Evolutionary conservation across 2,797 vertebrate species (phyloP), one percentile per base, ranked within the genome.

Genomic region (Lacerta agilis): DNA sequence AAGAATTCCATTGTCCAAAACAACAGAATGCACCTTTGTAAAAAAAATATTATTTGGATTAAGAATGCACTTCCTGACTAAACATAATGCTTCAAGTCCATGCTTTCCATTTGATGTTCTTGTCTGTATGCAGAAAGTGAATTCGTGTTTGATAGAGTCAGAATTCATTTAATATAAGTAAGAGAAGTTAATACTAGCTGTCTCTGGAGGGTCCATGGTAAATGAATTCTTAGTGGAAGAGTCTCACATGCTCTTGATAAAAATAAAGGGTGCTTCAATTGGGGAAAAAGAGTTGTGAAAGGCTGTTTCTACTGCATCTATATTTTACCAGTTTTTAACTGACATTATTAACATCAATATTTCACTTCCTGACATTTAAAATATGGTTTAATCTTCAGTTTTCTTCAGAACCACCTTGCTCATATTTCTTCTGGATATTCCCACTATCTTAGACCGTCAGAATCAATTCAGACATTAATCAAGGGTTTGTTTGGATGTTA

Each of bases 181-280:
- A 73, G 41, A 80, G 49, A 75, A 6, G 2, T 10, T 5, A 84
- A 67, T 69, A 20, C 82, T 7, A 2, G 89, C 87, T 82, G 6
- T 45, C 7, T 89, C 80, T 75, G 55, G 23, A 27, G 23, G 58
- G 3, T 36, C 86, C 89, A 6, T 25, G 86, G 8, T 20, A 66
- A 67, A 25, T 82, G 82, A 83, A 69, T 90, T 82, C 3, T 87
- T 83, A 2, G 72, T 0, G 82, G 41, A 76, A 41, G 23, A 13
- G 45, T 83, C 86, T 91, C 5, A 86, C n/a, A 83, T 75, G 0
- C 80, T 3, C 4, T 25, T 17, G 1, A 79, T 79, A 86, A 90
- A 93, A 92, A 79, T 55, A 89, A 86, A 77, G 45, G 64, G 2
- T 66, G 23, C 66, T 20, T 41, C 13, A 79, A 43, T 49, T 11